Evolutionary conservation across 2,888 invertebrate species (phyloP).

Genomic region (Drosophila stalkeri): DNA sequence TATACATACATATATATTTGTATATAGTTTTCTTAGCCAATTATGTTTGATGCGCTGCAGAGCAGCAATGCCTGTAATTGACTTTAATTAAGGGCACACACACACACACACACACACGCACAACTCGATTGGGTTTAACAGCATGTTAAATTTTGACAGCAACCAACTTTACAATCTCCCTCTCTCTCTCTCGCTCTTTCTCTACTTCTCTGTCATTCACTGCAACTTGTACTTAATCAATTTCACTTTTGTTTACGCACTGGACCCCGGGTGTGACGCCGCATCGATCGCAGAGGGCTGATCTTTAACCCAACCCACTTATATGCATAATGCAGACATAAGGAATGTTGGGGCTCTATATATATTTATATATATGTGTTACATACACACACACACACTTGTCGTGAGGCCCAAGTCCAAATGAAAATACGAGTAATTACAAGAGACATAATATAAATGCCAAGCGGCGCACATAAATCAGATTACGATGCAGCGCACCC

Average conservation of each 20-base stretch:
- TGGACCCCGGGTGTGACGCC: neutral
- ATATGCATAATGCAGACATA: slow-evolving; percentile 27
- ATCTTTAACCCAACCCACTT: slow-evolving; percentile 60
- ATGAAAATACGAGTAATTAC: slow-evolving; percentile 66
- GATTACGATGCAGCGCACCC: slow-evolving; percentile 37
- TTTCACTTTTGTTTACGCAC: slow-evolving; percentile 16
- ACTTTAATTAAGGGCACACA: slow-evolving; percentile 21
- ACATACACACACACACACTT: slow-evolving; percentile 33
- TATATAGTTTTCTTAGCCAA: neutral
- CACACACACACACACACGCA: neutral
- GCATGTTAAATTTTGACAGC: slow-evolving; percentile 15
- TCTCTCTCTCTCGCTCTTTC: neutral
- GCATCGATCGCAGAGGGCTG: slow-evolving; percentile 25
- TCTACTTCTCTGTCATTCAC: neutral
- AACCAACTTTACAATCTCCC: neutral
- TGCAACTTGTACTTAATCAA: slow-evolving; percentile 11
- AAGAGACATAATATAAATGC: slow-evolving; percentile 70
- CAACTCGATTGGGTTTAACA: slow-evolving; percentile 8
- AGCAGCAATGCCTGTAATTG: slow-evolving; percentile 15
- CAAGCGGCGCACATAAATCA: slow-evolving; percentile 70
- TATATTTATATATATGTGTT: neutral
- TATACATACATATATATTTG: neutral
- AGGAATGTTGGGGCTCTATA: neutral
- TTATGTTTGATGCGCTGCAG: neutral
- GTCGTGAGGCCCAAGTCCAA: slow-evolving; percentile 33